phyloP scores from a whole-genome alignment of 2,113 vertebrate genomes.

The Dunckerocampus dactyliophorus region DNA sequence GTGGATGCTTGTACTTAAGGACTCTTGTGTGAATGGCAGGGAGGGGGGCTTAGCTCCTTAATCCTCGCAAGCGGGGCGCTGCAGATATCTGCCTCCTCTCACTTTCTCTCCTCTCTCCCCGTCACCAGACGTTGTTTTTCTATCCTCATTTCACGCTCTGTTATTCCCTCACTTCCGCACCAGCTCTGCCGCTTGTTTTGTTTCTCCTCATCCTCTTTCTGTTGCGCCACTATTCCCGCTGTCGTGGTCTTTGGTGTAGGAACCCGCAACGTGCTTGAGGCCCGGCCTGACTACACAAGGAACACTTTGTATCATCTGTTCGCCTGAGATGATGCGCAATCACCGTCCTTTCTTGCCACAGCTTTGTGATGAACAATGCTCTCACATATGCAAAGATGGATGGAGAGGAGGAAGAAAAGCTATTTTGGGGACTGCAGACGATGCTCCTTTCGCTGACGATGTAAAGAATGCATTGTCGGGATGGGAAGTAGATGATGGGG shows the following conservation, averaged over 20 bases:
- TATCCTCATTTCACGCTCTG: constrained; percentile 50
- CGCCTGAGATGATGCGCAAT: constrained; percentile 31
- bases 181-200: constrained; percentile 20
- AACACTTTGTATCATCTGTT: constrained; percentile 45
- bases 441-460: constrained; percentile 37
- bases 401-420: constrained; percentile 26
- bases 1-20: constrained; percentile 57
- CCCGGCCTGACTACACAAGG: constrained; percentile 18
- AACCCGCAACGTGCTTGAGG: constrained; percentile 32
- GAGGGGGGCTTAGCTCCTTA: constrained; percentile 62
- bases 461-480: constrained; percentile 41
- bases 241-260: constrained; percentile 27
- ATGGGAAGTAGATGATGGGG: constrained; percentile 49
- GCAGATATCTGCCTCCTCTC: constrained; percentile 60
- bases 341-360: constrained; percentile 19
- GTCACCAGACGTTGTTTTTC: constrained; percentile 31
- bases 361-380: constrained; percentile 39
- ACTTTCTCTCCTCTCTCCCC: constrained; percentile 35
- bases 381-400: constrained; percentile 39
- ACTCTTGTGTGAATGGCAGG: constrained; percentile 48
- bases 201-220: constrained; percentile 30
- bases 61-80: constrained; percentile 57
- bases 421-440: constrained; percentile 44
- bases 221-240: constrained; percentile 19
- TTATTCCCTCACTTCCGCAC: constrained; percentile 30